Percentiles rank a stretch among this genome's conserved stretches.
Evolutionary conservation across 2,113 vertebrate genomes (phyloP).

Genomic region (Athene cunicularia): DNA sequence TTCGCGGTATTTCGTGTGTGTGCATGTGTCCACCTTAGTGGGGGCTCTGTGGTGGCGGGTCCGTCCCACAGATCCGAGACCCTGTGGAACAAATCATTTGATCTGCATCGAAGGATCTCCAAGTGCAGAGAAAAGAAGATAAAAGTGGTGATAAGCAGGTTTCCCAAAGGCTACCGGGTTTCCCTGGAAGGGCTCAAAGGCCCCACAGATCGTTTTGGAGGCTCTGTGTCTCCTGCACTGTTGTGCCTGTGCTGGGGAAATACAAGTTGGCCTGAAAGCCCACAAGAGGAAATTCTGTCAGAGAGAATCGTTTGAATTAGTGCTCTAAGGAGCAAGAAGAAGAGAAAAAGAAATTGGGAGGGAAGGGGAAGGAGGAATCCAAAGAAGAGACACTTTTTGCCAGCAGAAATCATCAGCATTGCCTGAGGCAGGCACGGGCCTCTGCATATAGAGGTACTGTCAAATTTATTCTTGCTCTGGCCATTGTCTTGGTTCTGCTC

Average conservation of each 20-base stretch:
- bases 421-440: not conserved
- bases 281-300: too few species aligned
- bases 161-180: not conserved
- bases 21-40: accelerated
- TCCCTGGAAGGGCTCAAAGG: not conserved
- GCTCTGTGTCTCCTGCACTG: not conserved
- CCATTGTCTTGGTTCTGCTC: not conserved
- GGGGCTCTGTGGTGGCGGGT: not conserved
- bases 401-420: not conserved
- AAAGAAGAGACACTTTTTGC: not conserved
- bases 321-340: not conserved
- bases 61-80: not conserved
- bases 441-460: accelerated
- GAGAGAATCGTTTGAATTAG: not conserved
- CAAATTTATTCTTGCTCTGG: not conserved
- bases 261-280: accelerated
- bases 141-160: not conserved
- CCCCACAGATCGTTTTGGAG: accelerated
- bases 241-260: not conserved
- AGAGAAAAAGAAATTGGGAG: not conserved
- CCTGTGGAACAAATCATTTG: too few species aligned
- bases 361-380: not conserved
- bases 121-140: not conserved
- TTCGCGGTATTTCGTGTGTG: accelerated
- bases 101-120: not conserved